A percentile compares a stretch with the other conserved stretches of the same genome.
These are phyloP conservation scores for Minunthozetes semirufus DNA, from an alignment of 2,888 invertebrate genomes.

Conservation along the genomic window DNA sequence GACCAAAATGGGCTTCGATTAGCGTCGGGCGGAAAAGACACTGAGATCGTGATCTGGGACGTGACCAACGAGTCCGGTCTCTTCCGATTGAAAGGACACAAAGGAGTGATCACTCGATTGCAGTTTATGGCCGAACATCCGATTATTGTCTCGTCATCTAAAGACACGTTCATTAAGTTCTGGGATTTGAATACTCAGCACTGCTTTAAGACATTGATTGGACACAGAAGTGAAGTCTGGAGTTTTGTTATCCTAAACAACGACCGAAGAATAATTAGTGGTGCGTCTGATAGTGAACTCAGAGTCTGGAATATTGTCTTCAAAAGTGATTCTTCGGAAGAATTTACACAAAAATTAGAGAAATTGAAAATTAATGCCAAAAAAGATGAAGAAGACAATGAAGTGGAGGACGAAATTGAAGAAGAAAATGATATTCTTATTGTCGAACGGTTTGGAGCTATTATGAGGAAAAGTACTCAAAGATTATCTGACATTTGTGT, in stretches of 20 bases:
- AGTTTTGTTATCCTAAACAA: constrained; percentile 68
- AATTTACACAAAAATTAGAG: constrained; percentile 36
- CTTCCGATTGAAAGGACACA: constrained; percentile 83
- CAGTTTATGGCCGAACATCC: constrained; percentile 47
- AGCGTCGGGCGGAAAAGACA: constrained; percentile 87
- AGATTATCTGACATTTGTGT: constrained; percentile 48
- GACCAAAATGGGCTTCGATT: constrained; percentile 74
- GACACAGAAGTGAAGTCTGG: constrained; percentile 70
- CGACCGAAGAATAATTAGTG: constrained; percentile 76
- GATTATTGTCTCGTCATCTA: constrained; percentile 70
- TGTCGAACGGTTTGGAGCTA: constrained; percentile 33
- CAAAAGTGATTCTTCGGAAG: constrained; percentile 48
- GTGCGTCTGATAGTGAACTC: constrained; percentile 74
- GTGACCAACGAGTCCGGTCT: constrained; percentile 83
- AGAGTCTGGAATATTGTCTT: constrained; percentile 71
- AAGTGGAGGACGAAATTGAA: constrained; percentile 45
- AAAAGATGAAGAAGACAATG: constrained; percentile 51
- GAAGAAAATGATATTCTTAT: constrained; percentile 32
- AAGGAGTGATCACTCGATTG: constrained; percentile 66
- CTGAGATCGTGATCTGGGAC: constrained; percentile 90
- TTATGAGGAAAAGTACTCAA: constrained; percentile 32
- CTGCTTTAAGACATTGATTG: constrained; percentile 89
- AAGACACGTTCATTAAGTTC: constrained; percentile 90
- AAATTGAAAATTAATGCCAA: constrained; percentile 33
- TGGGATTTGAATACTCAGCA: constrained; percentile 94